These are phyloP conservation scores for Drosophila subsilvestris DNA, from an alignment of 2,888 invertebrate species.

Conservation along the genomic window DNA sequence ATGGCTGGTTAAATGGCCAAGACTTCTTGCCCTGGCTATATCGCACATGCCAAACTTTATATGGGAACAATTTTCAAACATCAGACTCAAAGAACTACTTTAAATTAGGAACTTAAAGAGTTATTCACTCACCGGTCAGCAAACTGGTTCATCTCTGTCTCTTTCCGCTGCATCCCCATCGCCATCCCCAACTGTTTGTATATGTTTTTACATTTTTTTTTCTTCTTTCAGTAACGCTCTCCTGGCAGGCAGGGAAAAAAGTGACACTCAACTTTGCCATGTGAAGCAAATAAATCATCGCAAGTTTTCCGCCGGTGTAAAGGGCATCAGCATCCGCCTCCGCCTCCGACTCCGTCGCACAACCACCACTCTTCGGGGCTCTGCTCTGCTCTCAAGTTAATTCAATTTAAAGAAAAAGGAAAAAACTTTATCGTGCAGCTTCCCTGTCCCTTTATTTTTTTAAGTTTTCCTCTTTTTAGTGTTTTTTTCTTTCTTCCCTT, in stretches of 20 bases:
- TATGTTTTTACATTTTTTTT: not conserved
- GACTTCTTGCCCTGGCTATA: no score
- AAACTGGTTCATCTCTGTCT: not conserved
- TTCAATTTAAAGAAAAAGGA: conserved; percentile 67
- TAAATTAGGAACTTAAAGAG: not conserved
- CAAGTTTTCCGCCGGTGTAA: conserved; percentile 73
- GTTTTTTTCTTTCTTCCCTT: conserved; percentile 23
- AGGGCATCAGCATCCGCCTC: conserved; percentile 42
- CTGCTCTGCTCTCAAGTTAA: conserved; percentile 72
- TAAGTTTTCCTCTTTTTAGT: conserved; percentile 24
- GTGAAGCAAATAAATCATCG: conserved; percentile 77
- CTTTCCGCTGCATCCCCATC: conserved; percentile 1
- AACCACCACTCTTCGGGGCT: not conserved
- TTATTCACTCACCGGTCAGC: not conserved
- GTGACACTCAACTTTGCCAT: conserved; percentile 75
- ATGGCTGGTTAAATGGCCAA: no score
- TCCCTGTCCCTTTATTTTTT: conserved; percentile 5
- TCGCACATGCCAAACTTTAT: no score
- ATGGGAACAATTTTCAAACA: no score
- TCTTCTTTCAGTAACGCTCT: not conserved
- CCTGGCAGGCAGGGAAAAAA: conserved; percentile 35
- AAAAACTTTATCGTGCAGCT: conserved; percentile 68
- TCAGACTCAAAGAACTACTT: no score
- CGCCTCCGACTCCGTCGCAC: not conserved
- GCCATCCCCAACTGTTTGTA: not conserved